phyloP scores from a whole-genome alignment of 1,140 invertebrate genomes.

The Drosophila gunungcola region DNA sequence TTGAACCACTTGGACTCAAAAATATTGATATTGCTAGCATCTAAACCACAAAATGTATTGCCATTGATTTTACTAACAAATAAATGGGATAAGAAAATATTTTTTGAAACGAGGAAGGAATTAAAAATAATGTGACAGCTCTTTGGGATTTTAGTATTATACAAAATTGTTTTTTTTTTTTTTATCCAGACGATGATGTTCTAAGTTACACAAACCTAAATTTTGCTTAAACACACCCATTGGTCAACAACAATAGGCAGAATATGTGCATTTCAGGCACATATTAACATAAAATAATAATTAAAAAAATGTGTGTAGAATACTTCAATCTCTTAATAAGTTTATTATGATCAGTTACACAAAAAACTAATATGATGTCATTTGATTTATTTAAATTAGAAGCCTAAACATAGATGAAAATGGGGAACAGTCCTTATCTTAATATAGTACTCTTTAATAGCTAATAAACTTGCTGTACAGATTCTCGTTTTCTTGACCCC shows the following conservation, averaged over 20 bases:
- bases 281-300: neutral
- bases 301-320: neutral
- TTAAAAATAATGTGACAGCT: too few species aligned
- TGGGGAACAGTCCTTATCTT: constrained; percentile 13
- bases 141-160: too few species aligned
- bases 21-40: too few species aligned
- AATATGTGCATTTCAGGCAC: neutral
- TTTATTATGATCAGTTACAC: constrained; percentile 9
- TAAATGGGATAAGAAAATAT: too few species aligned
- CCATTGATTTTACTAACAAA: too few species aligned
- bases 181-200: neutral
- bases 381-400: constrained; percentile 26
- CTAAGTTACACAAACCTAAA: neutral
- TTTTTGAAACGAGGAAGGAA: too few species aligned
- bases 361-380: constrained; percentile 16
- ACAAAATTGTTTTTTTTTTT: neutral
- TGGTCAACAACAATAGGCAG: neutral
- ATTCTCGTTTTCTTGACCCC: constrained; percentile 32
- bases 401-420: constrained; percentile 16
- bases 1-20: too few species aligned
- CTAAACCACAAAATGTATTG: too few species aligned
- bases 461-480: constrained; percentile 46
- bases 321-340: constrained; percentile 2
- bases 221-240: neutral
- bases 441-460: constrained; percentile 20